phyloP scores from a whole-genome alignment of 2,797 vertebrate genomes.

The Eidolon dupreanum region DNA sequence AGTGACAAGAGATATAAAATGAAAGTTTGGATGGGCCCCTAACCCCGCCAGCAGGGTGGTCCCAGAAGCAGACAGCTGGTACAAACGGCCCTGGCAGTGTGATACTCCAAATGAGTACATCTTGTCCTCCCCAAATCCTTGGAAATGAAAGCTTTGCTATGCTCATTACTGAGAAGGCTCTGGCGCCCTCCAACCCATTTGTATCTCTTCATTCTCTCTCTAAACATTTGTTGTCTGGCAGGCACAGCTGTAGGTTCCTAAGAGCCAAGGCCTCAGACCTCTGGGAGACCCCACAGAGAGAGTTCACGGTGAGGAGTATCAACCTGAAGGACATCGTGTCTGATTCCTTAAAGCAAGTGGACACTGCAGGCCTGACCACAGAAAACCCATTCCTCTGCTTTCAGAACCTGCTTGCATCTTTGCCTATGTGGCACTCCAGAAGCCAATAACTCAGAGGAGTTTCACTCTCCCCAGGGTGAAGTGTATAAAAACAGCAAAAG shows the following conservation, averaged over 20 bases:
- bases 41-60: conserved; percentile 65
- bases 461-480: conserved; percentile 48
- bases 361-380: not conserved
- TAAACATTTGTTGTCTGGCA: conserved; percentile 70
- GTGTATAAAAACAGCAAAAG: conserved; percentile 54
- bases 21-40: conserved; percentile 52
- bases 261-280: conserved; percentile 1
- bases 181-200: conserved; percentile 57
- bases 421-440: conserved; percentile 1
- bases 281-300: not conserved
- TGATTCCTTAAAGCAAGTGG: conserved; percentile 46
- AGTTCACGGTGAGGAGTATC: conserved; percentile 12
- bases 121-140: conserved; percentile 58
- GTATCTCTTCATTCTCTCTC: conserved; percentile 61
- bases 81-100: conserved; percentile 45
- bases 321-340: not conserved
- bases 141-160: conserved; percentile 62
- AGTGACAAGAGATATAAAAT: conserved; percentile 57
- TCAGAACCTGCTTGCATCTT: not conserved
- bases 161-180: conserved; percentile 66
- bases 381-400: not conserved
- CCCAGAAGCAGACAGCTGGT: conserved; percentile 69
- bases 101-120: conserved; percentile 60
- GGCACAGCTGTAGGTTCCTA: conserved; percentile 61
- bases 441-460: conserved; percentile 34